A percentile compares a stretch with the other conserved stretches of the same genome.
Evolutionary conservation across 2,797 vertebrate genomes (phyloP).

Genomic region (Monodelphis domestica): DNA sequence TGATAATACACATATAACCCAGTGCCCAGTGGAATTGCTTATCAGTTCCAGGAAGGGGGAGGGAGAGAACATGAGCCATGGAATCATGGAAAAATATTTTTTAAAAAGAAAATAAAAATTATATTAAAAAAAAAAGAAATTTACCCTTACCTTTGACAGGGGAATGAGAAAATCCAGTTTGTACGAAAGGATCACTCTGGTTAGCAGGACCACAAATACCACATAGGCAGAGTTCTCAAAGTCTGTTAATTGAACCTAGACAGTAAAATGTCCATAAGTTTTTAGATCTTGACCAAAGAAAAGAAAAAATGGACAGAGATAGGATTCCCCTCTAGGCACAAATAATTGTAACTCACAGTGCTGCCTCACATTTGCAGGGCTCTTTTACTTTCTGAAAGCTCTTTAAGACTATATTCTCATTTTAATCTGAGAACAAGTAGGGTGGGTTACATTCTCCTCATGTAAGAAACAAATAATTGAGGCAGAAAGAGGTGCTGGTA

Average conservation of each 20-base stretch:
- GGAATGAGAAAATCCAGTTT: constrained; percentile 98
- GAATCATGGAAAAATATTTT: no score
- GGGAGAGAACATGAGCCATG: no score
- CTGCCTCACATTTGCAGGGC: not conserved
- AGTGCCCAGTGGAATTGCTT: no score
- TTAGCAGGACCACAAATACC: constrained; percentile 98
- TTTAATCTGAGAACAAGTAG: not conserved
- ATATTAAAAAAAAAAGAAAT: no score
- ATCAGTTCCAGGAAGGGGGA: no score
- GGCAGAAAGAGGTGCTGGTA: not conserved
- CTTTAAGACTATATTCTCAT: not conserved
- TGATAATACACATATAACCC: no score
- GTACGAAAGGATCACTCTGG: constrained; percentile 97
- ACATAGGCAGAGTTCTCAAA: constrained; percentile 99
- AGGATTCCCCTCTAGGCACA: no score
- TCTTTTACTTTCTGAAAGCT: not conserved
- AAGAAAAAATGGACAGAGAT: no score
- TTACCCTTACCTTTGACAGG: constrained; percentile 92
- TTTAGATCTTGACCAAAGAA: not conserved
- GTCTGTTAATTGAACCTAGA: constrained; percentile 97
- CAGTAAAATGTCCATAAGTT: constrained; percentile 21
- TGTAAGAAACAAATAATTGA: not conserved
- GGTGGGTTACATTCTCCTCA: not conserved
- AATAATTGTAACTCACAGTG: not conserved
- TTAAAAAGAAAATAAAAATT: no score